Percentiles rank a stretch among this genome's conserved stretches.
phyloP scores from a whole-genome alignment of 2,113 vertebrate species.

The Heterocephalus glaber region DNA sequence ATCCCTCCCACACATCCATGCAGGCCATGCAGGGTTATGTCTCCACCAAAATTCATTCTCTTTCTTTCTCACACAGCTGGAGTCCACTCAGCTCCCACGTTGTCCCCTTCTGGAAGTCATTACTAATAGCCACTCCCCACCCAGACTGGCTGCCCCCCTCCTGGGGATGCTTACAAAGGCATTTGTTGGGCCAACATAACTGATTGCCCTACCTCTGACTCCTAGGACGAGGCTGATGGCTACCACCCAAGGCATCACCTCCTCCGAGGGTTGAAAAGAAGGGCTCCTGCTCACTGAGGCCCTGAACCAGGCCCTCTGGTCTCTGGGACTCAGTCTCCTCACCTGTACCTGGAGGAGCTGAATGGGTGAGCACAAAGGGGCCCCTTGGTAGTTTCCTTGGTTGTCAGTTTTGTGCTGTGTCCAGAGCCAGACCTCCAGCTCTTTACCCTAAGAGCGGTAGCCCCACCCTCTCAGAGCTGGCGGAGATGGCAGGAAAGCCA shows the following conservation, averaged over 20 bases:
- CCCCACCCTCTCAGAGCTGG: neutral
- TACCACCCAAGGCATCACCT: neutral
- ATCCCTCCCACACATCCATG: rapidly evolving
- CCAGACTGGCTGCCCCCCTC: neutral
- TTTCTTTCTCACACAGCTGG: neutral
- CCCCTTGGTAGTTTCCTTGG: neutral
- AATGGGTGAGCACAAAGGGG: neutral
- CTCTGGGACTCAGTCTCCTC: neutral
- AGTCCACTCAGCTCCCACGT: neutral
- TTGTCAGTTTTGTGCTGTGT: neutral
- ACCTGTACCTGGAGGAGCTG: neutral
- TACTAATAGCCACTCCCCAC: neutral
- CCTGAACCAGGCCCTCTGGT: neutral
- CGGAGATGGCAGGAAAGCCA: rapidly evolving
- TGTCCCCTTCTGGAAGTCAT: neutral
- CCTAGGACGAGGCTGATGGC: neutral
- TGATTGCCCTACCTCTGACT: neutral
- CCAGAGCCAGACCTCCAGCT: neutral
- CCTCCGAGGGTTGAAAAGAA: neutral
- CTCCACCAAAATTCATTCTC: neutral
- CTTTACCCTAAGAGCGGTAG: neutral
- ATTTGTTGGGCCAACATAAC: too few species aligned
- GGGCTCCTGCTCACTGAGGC: rapidly evolving
- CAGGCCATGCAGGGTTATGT: neutral
- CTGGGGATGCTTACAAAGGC: neutral